Conservation (phyloP, 2,113 vertebrate species). For the Ageneiosus marmoratus region DNA sequence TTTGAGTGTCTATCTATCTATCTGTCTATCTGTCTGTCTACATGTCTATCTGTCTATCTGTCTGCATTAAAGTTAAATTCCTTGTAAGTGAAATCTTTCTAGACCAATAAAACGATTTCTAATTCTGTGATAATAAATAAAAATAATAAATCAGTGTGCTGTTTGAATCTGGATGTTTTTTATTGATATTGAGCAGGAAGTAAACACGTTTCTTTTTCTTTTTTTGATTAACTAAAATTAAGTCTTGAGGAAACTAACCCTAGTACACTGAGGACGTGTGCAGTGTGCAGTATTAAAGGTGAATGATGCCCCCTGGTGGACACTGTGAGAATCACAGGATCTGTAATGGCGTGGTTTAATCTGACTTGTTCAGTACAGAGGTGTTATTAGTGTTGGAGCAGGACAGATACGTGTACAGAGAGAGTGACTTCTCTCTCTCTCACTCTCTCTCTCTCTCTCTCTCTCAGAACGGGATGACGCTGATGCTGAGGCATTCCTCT, state of each 20-base stretch:
- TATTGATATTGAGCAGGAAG: background rate
- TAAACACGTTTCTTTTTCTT: background rate
- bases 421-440: background rate
- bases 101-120: background rate
- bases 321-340: background rate
- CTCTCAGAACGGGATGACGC: conserved; percentile 81
- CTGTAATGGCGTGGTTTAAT: background rate
- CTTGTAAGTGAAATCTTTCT: background rate
- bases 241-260: background rate
- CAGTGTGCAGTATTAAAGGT: conserved; percentile 4
- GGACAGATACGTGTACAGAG: background rate
- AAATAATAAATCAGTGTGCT: background rate
- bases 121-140: background rate
- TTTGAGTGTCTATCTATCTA: background rate
- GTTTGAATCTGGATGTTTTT: background rate
- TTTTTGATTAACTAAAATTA: background rate
- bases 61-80: background rate
- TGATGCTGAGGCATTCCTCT: conserved; percentile 90
- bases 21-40: background rate
- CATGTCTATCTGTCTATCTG: background rate
- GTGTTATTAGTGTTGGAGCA: background rate
- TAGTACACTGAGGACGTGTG: background rate
- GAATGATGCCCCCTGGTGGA: conserved; percentile 67
- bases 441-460: conserved; percentile 32
- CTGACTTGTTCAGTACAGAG: background rate